Base-by-base conservation (phyloP, 2,888 invertebrate genomes). In the Ceriagrion tenellum region DNA sequence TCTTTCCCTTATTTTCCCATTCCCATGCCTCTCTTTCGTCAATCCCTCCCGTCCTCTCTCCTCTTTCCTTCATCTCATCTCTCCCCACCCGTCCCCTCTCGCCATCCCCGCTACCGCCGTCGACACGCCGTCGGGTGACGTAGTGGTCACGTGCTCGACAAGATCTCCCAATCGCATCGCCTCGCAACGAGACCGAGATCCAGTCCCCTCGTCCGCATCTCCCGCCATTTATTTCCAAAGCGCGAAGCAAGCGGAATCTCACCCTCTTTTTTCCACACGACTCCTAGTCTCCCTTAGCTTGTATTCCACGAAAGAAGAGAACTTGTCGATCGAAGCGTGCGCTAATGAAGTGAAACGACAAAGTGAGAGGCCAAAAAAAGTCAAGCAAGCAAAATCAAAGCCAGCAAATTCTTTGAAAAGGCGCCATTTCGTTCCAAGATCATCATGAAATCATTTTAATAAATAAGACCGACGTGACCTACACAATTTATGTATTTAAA, bases 71-170 rank as follows among this genome's bases (percentile, higher is more conserved):
- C 56, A 56, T 35, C 26, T 20, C 56, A 30, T 26, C n/a, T 47
- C 2, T 8, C 89, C 69, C 93, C 69, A 47, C 55, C 26, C 81
- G 81, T 89, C 55, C 13, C 55, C 26, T 26, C n/a, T 55, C 26
- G 0, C 55, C 69, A 40, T 59, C 59, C 93, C 91, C 47, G n/a
- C 69, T 47, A 47, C 47, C 63, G 63, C 93, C 93, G 69, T 74
- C 93, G 56, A 74, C 93, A 93, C 47, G 93, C 93, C 69, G 93
- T 47, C 69, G 93, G 93, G 93, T 93, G 93, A 93, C 93, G 93
- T 93, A 69, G 63, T 47, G 69, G 93, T 93, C 93, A 93, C 93
- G 93, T 93, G 93, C 47, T 55, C 93, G 63, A 30, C 35, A n/a
- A 40, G 69, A 69, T n/a, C 47, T 69, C 69, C 93, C 90, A 93